Conservation (phyloP, 2,888 invertebrate species). For the Sacculina carcini region DNA sequence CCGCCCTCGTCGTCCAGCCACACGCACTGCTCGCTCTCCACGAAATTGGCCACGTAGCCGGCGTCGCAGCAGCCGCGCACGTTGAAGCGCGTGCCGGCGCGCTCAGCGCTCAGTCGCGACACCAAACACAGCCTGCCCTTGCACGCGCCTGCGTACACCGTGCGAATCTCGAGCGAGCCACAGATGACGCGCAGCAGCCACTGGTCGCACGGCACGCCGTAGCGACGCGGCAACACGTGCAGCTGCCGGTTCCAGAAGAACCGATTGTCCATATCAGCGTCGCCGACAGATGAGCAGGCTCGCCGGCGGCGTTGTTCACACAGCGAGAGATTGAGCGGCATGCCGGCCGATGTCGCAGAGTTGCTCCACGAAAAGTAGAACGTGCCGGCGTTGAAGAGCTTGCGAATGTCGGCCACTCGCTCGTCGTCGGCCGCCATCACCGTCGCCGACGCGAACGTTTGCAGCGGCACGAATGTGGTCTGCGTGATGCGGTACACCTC, state of each 20-base stretch:
- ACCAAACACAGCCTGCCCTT: slow-evolving; percentile 86
- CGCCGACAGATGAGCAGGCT: slow-evolving; percentile 22
- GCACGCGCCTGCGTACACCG: slow-evolving; percentile 86
- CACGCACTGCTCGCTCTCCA: slow-evolving; percentile 95
- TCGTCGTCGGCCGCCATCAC: slow-evolving; percentile 7
- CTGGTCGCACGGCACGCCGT: slow-evolving; percentile 59
- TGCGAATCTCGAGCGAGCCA: slow-evolving; percentile 87
- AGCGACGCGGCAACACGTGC: slow-evolving; percentile 72
- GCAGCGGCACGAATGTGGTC: slow-evolving; percentile 60
- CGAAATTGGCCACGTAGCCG: slow-evolving; percentile 98
- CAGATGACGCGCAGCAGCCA: slow-evolving; percentile 93
- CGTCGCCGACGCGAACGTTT: slow-evolving; percentile 15
- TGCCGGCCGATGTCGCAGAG: too few relatives aligned
- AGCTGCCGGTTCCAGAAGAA: slow-evolving; percentile 60
- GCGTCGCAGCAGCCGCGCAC: slow-evolving; percentile 97
- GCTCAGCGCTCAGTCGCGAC: slow-evolving; percentile 83
- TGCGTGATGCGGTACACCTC: slow-evolving; percentile 87
- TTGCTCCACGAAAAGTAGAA: slow-evolving; percentile 80
- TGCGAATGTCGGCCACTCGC: slow-evolving; percentile 19
- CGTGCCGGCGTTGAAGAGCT: slow-evolving; percentile 86
- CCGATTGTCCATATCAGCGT: not conserved
- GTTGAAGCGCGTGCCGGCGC: slow-evolving; percentile 93
- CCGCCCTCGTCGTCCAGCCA: slow-evolving; percentile 42
- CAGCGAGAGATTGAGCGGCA: slow-evolving; percentile 64
- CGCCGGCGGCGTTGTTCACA: slow-evolving; percentile 67